Percentiles rank a stretch among this genome's conserved stretches.
phyloP scores from a whole-genome alignment of 2,113 vertebrate genomes.

The Aldabrachelys gigantea region DNA sequence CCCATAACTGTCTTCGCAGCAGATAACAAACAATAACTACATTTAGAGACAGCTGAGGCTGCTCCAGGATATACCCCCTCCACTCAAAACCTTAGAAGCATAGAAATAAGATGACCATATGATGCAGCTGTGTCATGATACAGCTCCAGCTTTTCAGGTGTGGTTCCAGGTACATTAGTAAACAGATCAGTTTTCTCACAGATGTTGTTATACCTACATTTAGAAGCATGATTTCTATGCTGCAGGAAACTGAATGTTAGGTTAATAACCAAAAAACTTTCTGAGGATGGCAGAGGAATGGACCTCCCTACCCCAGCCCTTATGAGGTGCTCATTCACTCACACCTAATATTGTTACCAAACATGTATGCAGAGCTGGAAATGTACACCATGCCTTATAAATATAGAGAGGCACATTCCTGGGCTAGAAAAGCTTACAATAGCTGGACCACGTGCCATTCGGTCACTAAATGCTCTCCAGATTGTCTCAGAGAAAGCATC shows the following conservation, averaged over 20 bases:
- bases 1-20: rapidly evolving
- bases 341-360: not conserved
- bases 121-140: not conserved
- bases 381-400: not conserved
- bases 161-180: not conserved
- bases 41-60: not conserved
- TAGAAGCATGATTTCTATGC: not conserved
- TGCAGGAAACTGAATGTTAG: not conserved
- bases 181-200: not conserved
- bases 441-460: not conserved
- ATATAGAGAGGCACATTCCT: not conserved
- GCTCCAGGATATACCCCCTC: not conserved
- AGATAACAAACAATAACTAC: rapidly evolving
- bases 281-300: not conserved
- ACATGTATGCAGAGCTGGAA: not conserved
- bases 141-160: not conserved
- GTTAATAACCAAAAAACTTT: not conserved
- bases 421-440: not conserved
- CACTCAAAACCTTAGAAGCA: not conserved
- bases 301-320: too few relatives aligned
- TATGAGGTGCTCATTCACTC: not conserved
- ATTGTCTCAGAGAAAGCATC: not conserved
- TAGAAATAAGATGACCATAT: not conserved
- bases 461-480: not conserved
- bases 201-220: not conserved